Evolutionary conservation across 2,888 invertebrate genomes (phyloP).

Genomic region (Zygothrica quintamaculata): DNA sequence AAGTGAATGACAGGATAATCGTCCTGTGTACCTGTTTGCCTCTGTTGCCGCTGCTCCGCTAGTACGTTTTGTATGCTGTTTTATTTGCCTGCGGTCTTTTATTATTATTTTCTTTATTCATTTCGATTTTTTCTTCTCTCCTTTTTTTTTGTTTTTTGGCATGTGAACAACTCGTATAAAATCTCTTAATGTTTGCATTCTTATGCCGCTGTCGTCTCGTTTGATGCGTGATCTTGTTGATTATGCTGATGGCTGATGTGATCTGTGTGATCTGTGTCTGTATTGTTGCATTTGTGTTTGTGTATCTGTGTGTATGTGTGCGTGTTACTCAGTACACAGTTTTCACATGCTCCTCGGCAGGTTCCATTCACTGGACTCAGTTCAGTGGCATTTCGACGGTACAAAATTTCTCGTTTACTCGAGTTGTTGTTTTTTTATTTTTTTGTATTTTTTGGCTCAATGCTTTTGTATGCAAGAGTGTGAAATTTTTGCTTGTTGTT

Average conservation of each 20-base stretch:
- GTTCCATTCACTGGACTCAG: conserved; percentile 51
- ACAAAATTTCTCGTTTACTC: conserved; percentile 57
- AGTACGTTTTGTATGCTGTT: too few species aligned
- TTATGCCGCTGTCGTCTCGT: conserved; percentile 78
- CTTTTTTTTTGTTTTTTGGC: conserved; percentile 58
- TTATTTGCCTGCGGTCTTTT: conserved; percentile 48
- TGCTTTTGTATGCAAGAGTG: conserved; percentile 63
- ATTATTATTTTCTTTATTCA: conserved; percentile 11
- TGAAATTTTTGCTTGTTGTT: conserved; percentile 70
- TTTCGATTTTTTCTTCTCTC: conserved; percentile 31
- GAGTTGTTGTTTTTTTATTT: conserved; percentile 19
- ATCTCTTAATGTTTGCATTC: conserved; percentile 79
- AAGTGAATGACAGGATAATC: conserved; percentile 80
- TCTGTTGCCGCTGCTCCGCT: conserved; percentile 46
- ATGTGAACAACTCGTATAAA: conserved; percentile 79
- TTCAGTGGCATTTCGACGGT: conserved; percentile 66
- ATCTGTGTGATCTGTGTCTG: conserved; percentile 24
- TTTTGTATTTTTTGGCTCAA: conserved; percentile 25
- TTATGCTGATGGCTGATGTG: conserved; percentile 70
- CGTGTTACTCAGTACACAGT: conserved; percentile 33
- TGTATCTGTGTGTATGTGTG: too few species aligned
- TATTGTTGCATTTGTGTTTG: too few species aligned
- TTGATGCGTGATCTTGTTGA: conserved; percentile 80
- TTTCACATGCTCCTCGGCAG: conserved; percentile 46
- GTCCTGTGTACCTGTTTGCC: conserved; percentile 74